Evolutionary conservation across 37 sponge, comb jelly and placozoan genomes (phyloP).

Genomic region (Chondrosia reniformis): DNA sequence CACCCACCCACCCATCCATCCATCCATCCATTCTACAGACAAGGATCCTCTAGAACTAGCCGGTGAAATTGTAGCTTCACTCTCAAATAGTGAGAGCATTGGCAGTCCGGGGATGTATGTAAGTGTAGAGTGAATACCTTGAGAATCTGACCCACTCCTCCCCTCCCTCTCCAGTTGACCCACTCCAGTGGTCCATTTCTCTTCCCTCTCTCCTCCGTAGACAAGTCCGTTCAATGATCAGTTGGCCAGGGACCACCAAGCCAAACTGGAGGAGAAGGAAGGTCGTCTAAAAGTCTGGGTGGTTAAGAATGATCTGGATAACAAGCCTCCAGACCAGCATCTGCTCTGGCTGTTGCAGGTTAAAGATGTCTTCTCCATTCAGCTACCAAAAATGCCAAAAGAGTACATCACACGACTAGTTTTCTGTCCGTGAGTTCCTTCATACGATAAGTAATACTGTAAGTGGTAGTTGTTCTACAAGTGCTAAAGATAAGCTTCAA

Average conservation of each 20-base stretch:
- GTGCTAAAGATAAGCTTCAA: no score
- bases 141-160: no score
- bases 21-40: constrained; percentile 20
- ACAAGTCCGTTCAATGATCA: constrained; percentile 70
- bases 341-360: constrained; percentile 80
- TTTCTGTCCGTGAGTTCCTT: constrained; percentile 78
- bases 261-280: constrained; percentile 75
- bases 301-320: constrained; percentile 61
- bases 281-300: constrained; percentile 68
- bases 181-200: no score
- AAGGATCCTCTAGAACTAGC: constrained; percentile 62
- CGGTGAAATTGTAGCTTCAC: constrained; percentile 65
- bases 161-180: no score
- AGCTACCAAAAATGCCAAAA: constrained; percentile 93
- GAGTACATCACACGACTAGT: constrained; percentile 97
- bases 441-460: background rate
- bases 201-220: constrained; percentile 19
- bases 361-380: constrained; percentile 83
- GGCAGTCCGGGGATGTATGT: constrained; percentile 82
- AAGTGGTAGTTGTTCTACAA: background rate
- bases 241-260: constrained; percentile 83
- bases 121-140: background rate
- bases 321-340: constrained; percentile 55
- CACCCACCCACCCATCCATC: no score
- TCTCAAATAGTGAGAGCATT: constrained; percentile 64